These are phyloP conservation scores for Cephus pygmeus DNA, from an alignment of 2,888 invertebrate species.

Conservation along the genomic window DNA sequence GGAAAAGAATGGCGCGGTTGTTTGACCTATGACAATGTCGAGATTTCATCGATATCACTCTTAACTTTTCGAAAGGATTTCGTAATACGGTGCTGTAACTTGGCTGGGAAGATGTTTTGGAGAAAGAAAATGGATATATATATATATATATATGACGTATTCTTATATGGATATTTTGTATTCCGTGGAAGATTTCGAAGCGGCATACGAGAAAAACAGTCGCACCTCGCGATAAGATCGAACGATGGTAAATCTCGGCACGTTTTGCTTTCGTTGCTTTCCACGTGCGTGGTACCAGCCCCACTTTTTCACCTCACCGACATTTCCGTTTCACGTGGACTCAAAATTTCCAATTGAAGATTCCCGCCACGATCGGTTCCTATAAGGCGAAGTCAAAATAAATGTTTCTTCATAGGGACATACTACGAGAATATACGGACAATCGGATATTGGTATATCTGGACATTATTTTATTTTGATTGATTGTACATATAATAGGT, in stretches of 20 bases:
- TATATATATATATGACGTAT: background rate
- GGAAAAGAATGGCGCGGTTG: background rate
- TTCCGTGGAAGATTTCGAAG: conserved; percentile 16
- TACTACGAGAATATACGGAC: background rate
- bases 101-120: background rate
- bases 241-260: conserved; percentile 17
- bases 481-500: background rate
- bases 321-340: background rate
- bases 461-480: background rate
- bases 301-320: background rate
- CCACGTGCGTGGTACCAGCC: background rate
- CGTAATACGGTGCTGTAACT: background rate
- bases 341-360: background rate
- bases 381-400: background rate
- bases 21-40: conserved; percentile 6
- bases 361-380: background rate
- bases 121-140: background rate
- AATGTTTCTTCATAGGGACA: background rate
- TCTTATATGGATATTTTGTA: conserved; percentile 16
- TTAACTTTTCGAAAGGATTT: background rate
- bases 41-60: background rate
- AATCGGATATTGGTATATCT: background rate
- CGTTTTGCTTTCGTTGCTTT: conserved; percentile 8
- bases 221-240: conserved; percentile 22
- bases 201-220: conserved; percentile 16